Evolutionary conservation across 1,140 invertebrate species (phyloP).

Genomic region (Trichomalopsis sarcophagae): DNA sequence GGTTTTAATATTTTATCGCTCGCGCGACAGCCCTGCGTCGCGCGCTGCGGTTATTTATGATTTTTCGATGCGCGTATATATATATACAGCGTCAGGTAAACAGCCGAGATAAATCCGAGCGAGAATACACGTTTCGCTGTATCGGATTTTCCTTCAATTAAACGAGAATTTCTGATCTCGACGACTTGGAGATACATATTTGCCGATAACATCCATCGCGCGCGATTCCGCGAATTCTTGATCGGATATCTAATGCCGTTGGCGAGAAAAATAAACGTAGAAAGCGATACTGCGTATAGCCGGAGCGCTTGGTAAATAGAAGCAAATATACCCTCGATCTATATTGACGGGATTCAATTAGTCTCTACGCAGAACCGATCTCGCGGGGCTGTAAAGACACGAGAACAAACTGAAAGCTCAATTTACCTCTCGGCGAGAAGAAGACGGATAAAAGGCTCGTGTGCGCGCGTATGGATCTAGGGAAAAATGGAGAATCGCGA

Average conservation of each 20-base stretch:
- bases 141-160: not conserved
- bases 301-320: not conserved
- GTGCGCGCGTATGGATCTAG: too few relatives aligned
- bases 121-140: not conserved
- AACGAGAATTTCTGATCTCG: not conserved
- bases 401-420: not conserved
- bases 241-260: too few relatives aligned
- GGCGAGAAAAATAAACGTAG: too few relatives aligned
- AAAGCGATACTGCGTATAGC: too few relatives aligned
- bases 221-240: too few relatives aligned
- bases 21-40: not conserved
- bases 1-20: not conserved
- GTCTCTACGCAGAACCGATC: not conserved
- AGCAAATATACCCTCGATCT: not conserved
- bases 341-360: slow-evolving; percentile 19
- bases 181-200: too few relatives aligned
- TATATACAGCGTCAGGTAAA: not conserved
- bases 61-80: not conserved
- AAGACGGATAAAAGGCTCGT: not conserved
- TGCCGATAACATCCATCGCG: too few relatives aligned
- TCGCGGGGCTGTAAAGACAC: not conserved
- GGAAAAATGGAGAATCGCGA: too few relatives aligned
- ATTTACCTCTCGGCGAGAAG: not conserved
- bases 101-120: not conserved
- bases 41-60: not conserved